Evolutionary conservation across 2,113 vertebrate species (phyloP), one percentile per base, ranked within the genome.

Genomic region (Physeter macrocephalus): DNA sequence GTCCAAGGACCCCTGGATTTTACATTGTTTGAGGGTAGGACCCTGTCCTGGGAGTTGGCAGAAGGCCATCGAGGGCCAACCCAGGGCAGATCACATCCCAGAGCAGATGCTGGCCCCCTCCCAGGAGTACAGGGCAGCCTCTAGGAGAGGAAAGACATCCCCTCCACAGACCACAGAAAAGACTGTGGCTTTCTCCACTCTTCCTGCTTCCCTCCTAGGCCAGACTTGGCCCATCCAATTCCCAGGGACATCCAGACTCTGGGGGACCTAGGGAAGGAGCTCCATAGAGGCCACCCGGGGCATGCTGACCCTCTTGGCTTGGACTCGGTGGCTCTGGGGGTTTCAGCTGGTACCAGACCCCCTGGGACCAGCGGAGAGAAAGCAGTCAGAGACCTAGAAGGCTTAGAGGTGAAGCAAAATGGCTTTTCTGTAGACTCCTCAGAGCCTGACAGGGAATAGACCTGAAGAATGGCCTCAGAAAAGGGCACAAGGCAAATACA

Each of bases 1-100:
- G 66, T 72, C 59, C 43, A 69, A 85, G 88, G 66, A 59, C 39
- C 59, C 93, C 96, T 46, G 67, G 81, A 93, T 78, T 97, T 90
- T 61, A 66, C 46, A 80, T 91, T 80, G 90, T 94, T 66, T 9
- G 23, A 41, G 88, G 86, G 57, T 18, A 57, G 34, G 41, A 69
- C 62, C 72, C 66, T 64, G 77, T 78, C 82, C 67, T 46, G 83
- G 78, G 77, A 90, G 46, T 62, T 93, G 93, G 93, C 96, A 29
- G 15, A 31, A 41, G 43, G 89, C 95, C 96, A 64, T 67, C 15
- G 11, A 75, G 82, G 82, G 62, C 71, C 91, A 82, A 52, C 66
- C 62, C 46, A 57, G 54, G 83, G 57, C 20, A 29, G 57, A 71
- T 82, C 61, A 31, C 92, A 85, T 83, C 89, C 88, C 11, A 72